Percentiles rank a stretch among this genome's conserved stretches.
These are phyloP conservation scores for Xenopus laevis DNA, from an alignment of 2,113 vertebrate species.

Conservation along the genomic window DNA sequence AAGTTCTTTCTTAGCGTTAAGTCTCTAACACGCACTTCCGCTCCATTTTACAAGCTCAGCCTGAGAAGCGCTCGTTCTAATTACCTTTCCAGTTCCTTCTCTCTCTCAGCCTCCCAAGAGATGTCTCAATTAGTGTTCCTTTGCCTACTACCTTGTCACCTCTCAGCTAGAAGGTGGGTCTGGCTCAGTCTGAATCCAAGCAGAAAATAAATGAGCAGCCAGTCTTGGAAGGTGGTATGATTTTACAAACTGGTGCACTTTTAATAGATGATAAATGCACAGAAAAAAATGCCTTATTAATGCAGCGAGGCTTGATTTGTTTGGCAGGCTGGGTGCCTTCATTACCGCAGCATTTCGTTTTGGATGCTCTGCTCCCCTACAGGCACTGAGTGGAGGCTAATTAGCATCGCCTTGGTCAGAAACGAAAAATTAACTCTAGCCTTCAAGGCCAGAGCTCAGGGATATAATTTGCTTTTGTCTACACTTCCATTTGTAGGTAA, in stretches of 20 bases:
- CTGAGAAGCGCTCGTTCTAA: conserved; percentile 70
- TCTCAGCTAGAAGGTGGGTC: conserved; percentile 67
- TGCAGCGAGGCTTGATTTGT: conserved; percentile 61
- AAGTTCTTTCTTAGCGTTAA: conserved; percentile 56
- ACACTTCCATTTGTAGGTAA: conserved; percentile 44
- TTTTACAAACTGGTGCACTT: conserved; percentile 69
- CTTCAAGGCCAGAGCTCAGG: conserved; percentile 61
- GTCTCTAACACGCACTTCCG: conserved; percentile 57
- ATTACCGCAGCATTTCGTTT: conserved; percentile 66
- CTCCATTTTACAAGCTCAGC: conserved; percentile 66
- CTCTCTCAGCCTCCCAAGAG: conserved; percentile 49
- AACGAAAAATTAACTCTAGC: conserved; percentile 65
- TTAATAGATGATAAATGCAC: conserved; percentile 81
- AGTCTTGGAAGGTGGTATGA: conserved; percentile 68
- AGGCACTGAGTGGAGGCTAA: conserved; percentile 36
- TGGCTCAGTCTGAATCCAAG: conserved; percentile 62
- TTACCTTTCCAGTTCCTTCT: conserved; percentile 69
- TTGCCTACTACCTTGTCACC: conserved; percentile 70
- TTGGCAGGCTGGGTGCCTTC: conserved; percentile 59
- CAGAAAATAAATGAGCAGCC: conserved; percentile 75
- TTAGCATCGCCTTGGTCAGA: conserved; percentile 68
- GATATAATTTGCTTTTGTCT: conserved; percentile 45
- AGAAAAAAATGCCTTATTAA: conserved; percentile 69
- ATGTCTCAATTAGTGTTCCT: conserved; percentile 76
- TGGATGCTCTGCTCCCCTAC: conserved; percentile 40